Conservation (phyloP, 2,113 vertebrate genomes). For the Carassius auratus region DNA sequence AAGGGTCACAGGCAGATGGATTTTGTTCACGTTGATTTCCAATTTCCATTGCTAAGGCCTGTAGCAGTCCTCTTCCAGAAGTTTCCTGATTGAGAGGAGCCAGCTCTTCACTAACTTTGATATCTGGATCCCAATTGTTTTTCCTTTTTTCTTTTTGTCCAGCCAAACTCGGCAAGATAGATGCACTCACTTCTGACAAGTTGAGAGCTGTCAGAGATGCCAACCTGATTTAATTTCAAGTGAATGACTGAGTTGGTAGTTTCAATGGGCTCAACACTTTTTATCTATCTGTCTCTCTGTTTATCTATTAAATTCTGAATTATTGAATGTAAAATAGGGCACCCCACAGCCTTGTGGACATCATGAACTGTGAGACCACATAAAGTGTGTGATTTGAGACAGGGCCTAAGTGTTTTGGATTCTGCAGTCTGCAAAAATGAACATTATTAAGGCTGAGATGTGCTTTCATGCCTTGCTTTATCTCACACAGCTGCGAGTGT, state of each 20-base stretch:
- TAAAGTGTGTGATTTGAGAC: neutral
- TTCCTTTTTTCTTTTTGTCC: neutral
- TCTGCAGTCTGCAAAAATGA: neutral
- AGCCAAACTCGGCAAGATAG: neutral
- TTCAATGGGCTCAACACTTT: neutral
- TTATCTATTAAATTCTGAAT: neutral
- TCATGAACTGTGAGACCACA: neutral
- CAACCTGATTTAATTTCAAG: neutral
- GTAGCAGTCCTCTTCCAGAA: neutral
- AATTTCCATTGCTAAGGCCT: slow-evolving; percentile 1
- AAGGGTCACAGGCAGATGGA: slow-evolving; percentile 15
- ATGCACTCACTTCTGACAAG: slow-evolving; percentile 5
- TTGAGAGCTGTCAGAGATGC: neutral
- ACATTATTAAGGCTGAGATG: neutral
- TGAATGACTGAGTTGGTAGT: neutral
- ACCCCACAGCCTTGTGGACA: neutral
- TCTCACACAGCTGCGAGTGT: slow-evolving; percentile 14
- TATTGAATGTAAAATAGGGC: neutral
- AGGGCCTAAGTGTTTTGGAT: neutral
- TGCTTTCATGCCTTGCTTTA: slow-evolving; percentile 1
- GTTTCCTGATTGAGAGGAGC: neutral
- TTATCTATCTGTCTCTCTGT: neutral
- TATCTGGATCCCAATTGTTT: neutral
- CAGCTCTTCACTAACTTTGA: neutral
- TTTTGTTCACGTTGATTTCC: slow-evolving; percentile 23